Base-by-base conservation (phyloP, 2,888 invertebrate species). In the Dioctria rufipes region DNA sequence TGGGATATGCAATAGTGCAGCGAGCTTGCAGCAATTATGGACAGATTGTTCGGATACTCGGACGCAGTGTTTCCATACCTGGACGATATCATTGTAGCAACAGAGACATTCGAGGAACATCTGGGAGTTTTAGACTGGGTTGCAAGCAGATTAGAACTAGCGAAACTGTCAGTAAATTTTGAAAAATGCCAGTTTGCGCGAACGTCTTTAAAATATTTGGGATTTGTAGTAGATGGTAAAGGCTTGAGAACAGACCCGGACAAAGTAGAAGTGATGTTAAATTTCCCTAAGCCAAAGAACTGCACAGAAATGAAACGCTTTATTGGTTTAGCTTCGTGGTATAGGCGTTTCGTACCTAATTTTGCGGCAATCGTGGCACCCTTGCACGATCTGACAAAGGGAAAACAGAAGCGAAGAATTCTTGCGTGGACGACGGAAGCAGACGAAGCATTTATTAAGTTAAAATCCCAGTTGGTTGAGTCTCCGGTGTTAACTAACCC, bases 241-340 rank as follows among this genome's bases (percentile, higher is more conserved):
- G 11, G 42, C 8, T 40, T 66, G 40, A 11, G 43, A 39, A 66
- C 66, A 40, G 66, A 66, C 13, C 66, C 66, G 11, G 66, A 40
- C 5, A 66, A 66, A 13, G 66, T 66, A n/a, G n/a, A 66, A 40
- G 42, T 40, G 11, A 66, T 61, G 61, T 25, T 61, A 13, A 39
- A 61, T 37, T 61, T 61, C 13, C 61, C 61, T 8, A 25, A 25
- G 39, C 61, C 61, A 8, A 61, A 25, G 37, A 61, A n/a, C 13
- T 61, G 8, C 61, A 61, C 61, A 3, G 61, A 61, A 37, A 37
- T 61, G 39, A 61, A 61, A 6, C 4, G 25, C 8, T 25, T 61
- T 13, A 61, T 61, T 9, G 61, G 61, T 8, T 6, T 61, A 39
- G 61, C 61, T 4, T 61, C 61, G 8, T 61, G 61, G 37, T 61